Percentiles rank a stretch among this genome's conserved stretches.
These are phyloP conservation scores for Grallaria varia DNA, from an alignment of 2,113 vertebrate genomes.

Conservation along the genomic window DNA sequence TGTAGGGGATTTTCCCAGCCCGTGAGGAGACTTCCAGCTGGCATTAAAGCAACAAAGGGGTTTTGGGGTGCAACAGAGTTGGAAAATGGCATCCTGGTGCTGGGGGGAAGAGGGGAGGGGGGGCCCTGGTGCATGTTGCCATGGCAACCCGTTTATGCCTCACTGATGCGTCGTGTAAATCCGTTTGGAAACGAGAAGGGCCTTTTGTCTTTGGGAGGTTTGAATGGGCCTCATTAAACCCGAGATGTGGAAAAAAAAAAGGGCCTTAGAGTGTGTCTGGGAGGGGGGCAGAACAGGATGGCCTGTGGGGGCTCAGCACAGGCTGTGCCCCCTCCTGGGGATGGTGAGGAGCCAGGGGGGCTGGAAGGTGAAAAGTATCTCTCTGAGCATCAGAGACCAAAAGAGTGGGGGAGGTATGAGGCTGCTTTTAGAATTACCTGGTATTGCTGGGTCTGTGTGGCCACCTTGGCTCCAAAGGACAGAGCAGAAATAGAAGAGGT, in stretches of 20 bases:
- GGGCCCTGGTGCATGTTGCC: constrained; percentile 69
- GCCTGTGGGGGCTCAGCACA: not conserved
- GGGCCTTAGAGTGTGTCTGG: constrained; percentile 54
- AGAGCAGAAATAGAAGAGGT: constrained; percentile 48
- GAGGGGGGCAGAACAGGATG: not conserved
- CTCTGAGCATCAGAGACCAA: not conserved
- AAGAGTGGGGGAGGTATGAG: not conserved
- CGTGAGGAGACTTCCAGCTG: not conserved
- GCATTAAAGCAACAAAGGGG: not conserved
- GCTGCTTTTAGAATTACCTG: not conserved
- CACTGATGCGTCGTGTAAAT: constrained; percentile 88
- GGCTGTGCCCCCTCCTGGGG: not conserved
- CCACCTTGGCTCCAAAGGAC: not conserved
- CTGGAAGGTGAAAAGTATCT: not conserved
- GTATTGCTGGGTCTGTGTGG: not conserved
- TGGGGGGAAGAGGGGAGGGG: not conserved
- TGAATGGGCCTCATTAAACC: constrained; percentile 74
- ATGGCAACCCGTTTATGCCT: constrained; percentile 86
- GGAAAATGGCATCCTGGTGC: constrained; percentile 24
- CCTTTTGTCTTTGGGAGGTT: constrained; percentile 77
- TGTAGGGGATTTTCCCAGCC: not conserved
- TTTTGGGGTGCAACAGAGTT: not conserved
- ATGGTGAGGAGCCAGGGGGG: not conserved
- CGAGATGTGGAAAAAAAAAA: constrained; percentile 62
- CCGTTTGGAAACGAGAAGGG: constrained; percentile 85